A percentile compares a stretch with the other conserved stretches of the same genome.
phyloP scores from a whole-genome alignment of 2,113 vertebrate genomes.

The Vanacampus margaritifer region DNA sequence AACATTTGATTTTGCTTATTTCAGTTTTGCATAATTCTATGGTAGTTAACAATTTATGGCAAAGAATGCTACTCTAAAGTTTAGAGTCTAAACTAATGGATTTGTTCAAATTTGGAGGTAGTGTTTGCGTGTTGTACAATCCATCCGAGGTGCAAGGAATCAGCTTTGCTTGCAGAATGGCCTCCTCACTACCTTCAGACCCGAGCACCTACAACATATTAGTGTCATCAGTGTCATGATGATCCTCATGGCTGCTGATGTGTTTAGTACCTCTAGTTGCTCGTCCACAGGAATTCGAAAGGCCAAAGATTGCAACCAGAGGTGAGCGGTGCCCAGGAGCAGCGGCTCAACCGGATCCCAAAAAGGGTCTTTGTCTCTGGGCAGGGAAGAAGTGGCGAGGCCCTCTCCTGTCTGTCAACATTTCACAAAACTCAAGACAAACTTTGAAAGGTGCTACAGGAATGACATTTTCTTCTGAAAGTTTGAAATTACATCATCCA shows the following conservation, averaged over 20 bases:
- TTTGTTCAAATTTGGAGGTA: slow-evolving; percentile 4
- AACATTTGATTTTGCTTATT: not conserved
- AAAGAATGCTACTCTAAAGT: not conserved
- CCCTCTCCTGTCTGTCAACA: slow-evolving; percentile 37
- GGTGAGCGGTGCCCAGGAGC: slow-evolving; percentile 80
- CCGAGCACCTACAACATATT: slow-evolving; percentile 68
- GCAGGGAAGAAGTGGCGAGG: slow-evolving; percentile 15
- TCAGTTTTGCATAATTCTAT: not conserved
- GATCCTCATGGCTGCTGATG: not conserved
- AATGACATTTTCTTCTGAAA: not conserved
- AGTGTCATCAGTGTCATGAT: not conserved
- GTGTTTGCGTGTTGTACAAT: slow-evolving; percentile 64
- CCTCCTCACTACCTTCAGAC: slow-evolving; percentile 81
- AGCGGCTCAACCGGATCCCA: slow-evolving; percentile 83
- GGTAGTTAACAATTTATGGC: not conserved
- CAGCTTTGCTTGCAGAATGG: slow-evolving; percentile 73
- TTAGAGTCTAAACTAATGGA: not conserved
- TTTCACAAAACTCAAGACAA: not conserved
- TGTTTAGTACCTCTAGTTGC: slow-evolving; percentile 71
- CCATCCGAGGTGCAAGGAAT: slow-evolving; percentile 75
- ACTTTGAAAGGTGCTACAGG: not conserved
- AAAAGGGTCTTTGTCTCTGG: slow-evolving; percentile 79
- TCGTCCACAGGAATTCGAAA: slow-evolving; percentile 80
- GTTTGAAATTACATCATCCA: slow-evolving; percentile 49
- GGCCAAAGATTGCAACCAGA: slow-evolving; percentile 86